Conservation (phyloP, 2,888 invertebrate genomes). For the Eurytoma californica region DNA sequence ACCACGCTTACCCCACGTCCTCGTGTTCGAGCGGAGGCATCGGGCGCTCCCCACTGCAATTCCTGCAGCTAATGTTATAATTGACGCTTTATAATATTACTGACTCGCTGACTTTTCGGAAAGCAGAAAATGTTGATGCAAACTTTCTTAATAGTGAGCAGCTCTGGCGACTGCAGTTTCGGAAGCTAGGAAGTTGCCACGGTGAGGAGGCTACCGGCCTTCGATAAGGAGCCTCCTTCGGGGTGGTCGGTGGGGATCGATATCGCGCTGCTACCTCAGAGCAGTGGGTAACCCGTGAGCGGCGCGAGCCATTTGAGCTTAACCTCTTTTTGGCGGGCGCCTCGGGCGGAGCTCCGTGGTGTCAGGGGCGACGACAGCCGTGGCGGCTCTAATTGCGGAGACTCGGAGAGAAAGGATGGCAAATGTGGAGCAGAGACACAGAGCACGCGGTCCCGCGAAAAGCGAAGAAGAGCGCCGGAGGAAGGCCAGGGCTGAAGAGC, state of each 20-base stretch:
- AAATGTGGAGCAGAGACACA: not conserved
- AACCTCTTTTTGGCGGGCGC: slow-evolving; percentile 40
- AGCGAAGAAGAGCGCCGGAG: not conserved
- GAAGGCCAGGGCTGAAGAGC: not conserved
- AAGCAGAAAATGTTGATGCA: too few relatives aligned
- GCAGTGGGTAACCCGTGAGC: not conserved
- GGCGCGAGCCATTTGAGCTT: not conserved
- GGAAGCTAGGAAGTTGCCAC: too few relatives aligned
- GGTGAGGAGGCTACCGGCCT: too few relatives aligned
- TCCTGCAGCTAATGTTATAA: not conserved
- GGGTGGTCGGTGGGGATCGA: not conserved
- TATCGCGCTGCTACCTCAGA: not conserved
- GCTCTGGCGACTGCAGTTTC: too few relatives aligned
- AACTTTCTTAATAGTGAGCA: too few relatives aligned
- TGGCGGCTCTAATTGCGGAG: not conserved
- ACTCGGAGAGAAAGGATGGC: not conserved
- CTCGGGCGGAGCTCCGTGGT: not conserved
- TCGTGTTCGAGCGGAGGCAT: not conserved
- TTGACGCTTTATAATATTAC: too few relatives aligned
- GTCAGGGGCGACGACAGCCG: too few relatives aligned
- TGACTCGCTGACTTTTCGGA: too few relatives aligned
- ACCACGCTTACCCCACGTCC: not conserved
- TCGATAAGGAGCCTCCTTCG: not conserved
- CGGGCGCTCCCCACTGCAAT: too few relatives aligned
- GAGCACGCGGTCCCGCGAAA: not conserved